Percentiles rank a stretch among this genome's conserved stretches.
Evolutionary conservation across 2,888 invertebrate genomes (phyloP).

Genomic region (Scaptomyza polygonia): DNA sequence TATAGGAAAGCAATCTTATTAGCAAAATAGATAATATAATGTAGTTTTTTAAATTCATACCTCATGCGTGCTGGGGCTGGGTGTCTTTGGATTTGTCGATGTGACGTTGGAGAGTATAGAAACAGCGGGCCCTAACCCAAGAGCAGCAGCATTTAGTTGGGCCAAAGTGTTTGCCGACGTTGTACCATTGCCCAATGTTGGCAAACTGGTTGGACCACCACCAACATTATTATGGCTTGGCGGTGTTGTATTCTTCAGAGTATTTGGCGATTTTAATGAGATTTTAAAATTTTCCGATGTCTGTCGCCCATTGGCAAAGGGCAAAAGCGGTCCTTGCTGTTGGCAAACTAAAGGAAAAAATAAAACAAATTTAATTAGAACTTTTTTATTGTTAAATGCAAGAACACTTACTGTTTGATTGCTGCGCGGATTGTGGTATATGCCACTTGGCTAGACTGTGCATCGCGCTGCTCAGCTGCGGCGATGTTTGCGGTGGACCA

Average conservation of each 20-base stretch:
- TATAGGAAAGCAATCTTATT: conserved; percentile 14
- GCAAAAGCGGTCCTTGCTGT: conserved; percentile 83
- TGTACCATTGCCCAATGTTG: conserved; percentile 56
- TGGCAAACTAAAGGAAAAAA: conserved; percentile 70
- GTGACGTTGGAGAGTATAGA: conserved; percentile 85
- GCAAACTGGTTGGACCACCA: conserved; percentile 50
- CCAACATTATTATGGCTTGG: conserved; percentile 64
- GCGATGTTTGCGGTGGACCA: conserved; percentile 84
- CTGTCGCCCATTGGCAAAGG: conserved; percentile 84
- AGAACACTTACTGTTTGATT: conserved; percentile 84
- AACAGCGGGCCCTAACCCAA: conserved; percentile 79
- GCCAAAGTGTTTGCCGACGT: conserved; percentile 51
- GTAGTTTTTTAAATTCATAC: conserved; percentile 74
- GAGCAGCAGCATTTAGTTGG: conserved; percentile 75
- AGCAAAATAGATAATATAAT: background rate
- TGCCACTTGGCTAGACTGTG: conserved; percentile 88
- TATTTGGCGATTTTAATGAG: conserved; percentile 84
- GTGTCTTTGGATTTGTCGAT: conserved; percentile 94
- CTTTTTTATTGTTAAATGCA: background rate
- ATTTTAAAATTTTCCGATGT: conserved; percentile 84
- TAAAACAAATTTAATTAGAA: background rate
- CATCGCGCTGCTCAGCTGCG: conserved; percentile 81
- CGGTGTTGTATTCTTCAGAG: conserved; percentile 83
- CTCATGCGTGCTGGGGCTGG: conserved; percentile 89
- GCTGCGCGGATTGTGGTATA: conserved; percentile 86